Evolutionary conservation across 2,797 vertebrate species (phyloP).

Genomic region (Arrhamphus sclerolepis): DNA sequence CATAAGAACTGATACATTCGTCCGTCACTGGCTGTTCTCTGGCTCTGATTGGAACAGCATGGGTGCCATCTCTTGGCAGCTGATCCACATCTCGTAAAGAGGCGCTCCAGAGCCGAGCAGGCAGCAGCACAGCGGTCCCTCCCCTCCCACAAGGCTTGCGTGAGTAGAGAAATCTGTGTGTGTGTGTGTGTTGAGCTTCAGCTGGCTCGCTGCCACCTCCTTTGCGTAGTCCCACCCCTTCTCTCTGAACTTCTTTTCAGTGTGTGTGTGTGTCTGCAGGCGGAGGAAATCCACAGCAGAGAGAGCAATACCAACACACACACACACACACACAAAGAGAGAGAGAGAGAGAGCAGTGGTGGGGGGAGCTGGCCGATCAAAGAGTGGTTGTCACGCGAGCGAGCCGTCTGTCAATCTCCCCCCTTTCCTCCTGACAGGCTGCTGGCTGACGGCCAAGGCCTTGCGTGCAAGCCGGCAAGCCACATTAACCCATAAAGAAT

Average conservation of each 20-base stretch:
- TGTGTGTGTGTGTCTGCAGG: constrained; percentile 18
- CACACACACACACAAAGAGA: constrained; percentile 40
- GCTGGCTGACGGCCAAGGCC: constrained; percentile 87
- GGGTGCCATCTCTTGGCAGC: constrained; percentile 62
- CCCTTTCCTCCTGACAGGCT: constrained; percentile 80
- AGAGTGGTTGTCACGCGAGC: constrained; percentile 90
- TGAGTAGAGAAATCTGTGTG: constrained; percentile 72
- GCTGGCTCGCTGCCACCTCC: constrained; percentile 78
- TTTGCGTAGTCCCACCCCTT: constrained; percentile 73
- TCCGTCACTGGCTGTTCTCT: too few species aligned
- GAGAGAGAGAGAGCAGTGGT: constrained; percentile 42
- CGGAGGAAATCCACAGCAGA: constrained; percentile 79
- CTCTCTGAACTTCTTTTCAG: constrained; percentile 38
- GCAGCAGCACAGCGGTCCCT: constrained; percentile 47
- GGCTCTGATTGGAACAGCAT: constrained; percentile 15
- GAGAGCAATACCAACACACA: constrained; percentile 52
- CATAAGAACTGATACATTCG: neutral
- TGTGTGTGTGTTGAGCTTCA: constrained; percentile 65
- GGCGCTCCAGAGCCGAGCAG: constrained; percentile 44
- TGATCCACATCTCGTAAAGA: constrained; percentile 39
- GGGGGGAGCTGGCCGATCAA: constrained; percentile 84
- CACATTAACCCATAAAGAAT: constrained; percentile 92
- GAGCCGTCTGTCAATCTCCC: constrained; percentile 89
- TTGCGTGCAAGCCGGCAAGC: constrained; percentile 94
- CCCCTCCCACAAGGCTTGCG: constrained; percentile 74